Evolutionary conservation across 2,797 vertebrate genomes (phyloP).

Genomic region (Poeciliopsis turneri): DNA sequence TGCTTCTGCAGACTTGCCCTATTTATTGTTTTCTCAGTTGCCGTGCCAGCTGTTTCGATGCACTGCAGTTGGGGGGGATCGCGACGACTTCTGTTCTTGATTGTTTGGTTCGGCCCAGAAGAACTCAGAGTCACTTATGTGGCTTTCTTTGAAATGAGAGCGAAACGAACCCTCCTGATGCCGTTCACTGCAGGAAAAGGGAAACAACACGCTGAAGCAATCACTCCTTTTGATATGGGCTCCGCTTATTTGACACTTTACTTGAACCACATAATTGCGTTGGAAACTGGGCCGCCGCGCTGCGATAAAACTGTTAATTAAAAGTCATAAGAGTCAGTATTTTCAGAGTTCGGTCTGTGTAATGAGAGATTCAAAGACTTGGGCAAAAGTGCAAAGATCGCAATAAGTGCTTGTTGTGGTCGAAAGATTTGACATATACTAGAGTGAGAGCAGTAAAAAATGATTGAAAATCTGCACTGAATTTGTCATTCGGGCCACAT

Average conservation of each 20-base stretch:
- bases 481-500: not conserved
- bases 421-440: not conserved
- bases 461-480: not conserved
- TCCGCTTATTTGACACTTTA: not conserved
- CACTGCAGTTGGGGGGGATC: not conserved
- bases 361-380: not conserved
- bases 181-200: no score
- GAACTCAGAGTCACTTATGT: not conserved
- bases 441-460: not conserved
- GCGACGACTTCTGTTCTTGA: not conserved
- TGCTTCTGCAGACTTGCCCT: not conserved
- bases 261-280: not conserved
- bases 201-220: not conserved
- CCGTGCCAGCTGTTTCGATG: not conserved
- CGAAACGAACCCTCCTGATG: not conserved
- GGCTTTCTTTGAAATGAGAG: not conserved
- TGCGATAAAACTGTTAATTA: not conserved
- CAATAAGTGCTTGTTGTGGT: not conserved
- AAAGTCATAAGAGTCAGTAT: not conserved
- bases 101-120: not conserved
- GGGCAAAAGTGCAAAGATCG: not conserved
- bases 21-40: not conserved
- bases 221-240: not conserved
- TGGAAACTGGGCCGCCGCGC: not conserved
- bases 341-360: not conserved